Percentiles rank a stretch among this genome's conserved stretches.
phyloP scores from a whole-genome alignment of 1,140 invertebrate species.

The Papilio polytes region DNA sequence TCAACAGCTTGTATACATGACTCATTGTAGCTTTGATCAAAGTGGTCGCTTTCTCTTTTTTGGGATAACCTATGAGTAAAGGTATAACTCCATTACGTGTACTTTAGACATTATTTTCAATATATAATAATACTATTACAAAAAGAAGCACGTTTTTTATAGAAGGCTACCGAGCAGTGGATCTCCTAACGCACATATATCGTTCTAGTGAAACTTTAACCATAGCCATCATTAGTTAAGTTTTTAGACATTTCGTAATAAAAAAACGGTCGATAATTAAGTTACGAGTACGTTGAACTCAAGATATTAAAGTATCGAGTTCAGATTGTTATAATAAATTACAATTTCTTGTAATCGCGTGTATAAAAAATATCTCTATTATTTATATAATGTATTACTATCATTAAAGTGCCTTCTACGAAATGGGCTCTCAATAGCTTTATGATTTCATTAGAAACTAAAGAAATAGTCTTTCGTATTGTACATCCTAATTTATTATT shows the following conservation, averaged over 20 bases:
- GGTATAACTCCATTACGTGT: neutral
- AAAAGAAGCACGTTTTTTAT: neutral
- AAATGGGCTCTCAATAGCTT: neutral
- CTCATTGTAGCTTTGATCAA: neutral
- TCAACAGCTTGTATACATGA: neutral
- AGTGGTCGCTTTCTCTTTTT: neutral
- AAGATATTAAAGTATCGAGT: constrained; percentile 13
- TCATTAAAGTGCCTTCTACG: neutral
- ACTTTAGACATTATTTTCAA: neutral
- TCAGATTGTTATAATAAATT: neutral
- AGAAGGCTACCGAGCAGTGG: too few species aligned
- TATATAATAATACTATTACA: neutral
- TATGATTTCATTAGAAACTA: neutral
- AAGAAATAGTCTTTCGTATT: neutral
- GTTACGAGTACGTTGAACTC: neutral
- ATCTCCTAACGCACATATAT: too few species aligned
- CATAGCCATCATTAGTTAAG: neutral
- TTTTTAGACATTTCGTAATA: neutral
- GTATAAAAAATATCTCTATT: neutral
- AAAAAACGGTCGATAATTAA: neutral
- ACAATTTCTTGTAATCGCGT: neutral
- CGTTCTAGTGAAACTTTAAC: neutral
- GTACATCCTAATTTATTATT: neutral
- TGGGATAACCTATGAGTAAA: neutral
- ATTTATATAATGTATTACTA: neutral